Evolutionary conservation across 2,797 vertebrate genomes (phyloP), one percentile per base, ranked within the genome.

Genomic region (Notolepis coatsorum): DNA sequence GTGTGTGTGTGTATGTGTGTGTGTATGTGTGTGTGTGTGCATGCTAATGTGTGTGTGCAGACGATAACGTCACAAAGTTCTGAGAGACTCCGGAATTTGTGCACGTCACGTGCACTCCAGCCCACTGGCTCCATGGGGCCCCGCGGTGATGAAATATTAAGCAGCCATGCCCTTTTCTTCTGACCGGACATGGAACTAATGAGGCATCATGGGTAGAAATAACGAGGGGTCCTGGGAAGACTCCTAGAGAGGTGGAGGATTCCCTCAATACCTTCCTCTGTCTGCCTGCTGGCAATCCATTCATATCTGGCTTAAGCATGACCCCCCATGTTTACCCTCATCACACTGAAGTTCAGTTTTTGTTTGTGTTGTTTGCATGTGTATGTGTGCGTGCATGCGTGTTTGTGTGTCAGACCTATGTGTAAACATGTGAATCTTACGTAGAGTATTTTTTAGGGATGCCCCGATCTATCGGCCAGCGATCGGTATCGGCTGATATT

Each of bases 191-290:
- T 65, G 62, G 49, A 61, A 63, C 62, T 84, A 81, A 88, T 75
- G 81, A 85, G 81, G 78, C 77, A 62, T 85, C 88, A 79, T 68
- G 86, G 76, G 85, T 61, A n/a, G 85, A 79, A 75, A 75, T 89
- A 89, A 91, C 86, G 81, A 85, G 80, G 75, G 52, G 67, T 65
- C 84, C 77, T 61, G 80, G 71, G 76, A 81, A 55, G 75, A 50
- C 18, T 55, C 10, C 2, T 17, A 28, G 7, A 17, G 64, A 43
- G 45, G 51, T 10, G 65, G 49, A 55, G 65, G 75, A 8, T 48
- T 7, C 17, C 21, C 7, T 21, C 18, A 63, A 60, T 28, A 46
- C 42, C n/a, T n/a, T 23, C 64, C 59, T 62, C 35, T 52, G 59
- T 71, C 4, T 35, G 8, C 45, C 47, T 61, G 37, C 51, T 58